Evolutionary conservation across 2,113 vertebrate genomes (phyloP).

Genomic region (Lasiurus cinereus): DNA sequence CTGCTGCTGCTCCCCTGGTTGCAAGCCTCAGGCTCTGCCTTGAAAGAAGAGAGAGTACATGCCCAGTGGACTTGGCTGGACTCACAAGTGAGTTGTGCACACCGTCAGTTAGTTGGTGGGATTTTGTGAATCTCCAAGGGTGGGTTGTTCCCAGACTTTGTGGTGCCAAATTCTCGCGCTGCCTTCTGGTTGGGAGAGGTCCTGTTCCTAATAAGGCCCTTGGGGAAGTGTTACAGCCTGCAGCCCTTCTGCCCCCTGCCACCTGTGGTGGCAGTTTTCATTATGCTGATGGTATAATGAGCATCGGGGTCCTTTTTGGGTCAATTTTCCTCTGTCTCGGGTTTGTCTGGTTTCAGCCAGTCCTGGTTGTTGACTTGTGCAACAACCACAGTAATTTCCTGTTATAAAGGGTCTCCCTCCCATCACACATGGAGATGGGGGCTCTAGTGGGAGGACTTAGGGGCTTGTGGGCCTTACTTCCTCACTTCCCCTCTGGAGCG

Average conservation of each 20-base stretch:
- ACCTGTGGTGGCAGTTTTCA: not conserved
- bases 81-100: rapidly evolving
- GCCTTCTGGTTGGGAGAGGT: not conserved
- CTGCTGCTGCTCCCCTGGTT: not conserved
- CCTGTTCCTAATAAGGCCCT: not conserved
- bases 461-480: not conserved
- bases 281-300: not conserved
- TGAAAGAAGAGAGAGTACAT: not conserved
- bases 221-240: not conserved
- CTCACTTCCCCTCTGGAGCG: not conserved
- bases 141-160: not conserved
- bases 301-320: not conserved
- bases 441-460: not conserved
- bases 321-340: not conserved
- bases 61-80: not conserved
- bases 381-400: not conserved
- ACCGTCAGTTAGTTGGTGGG: not conserved
- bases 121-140: not conserved
- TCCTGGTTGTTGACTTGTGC: not conserved
- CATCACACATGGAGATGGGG: not conserved
- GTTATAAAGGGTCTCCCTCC: not conserved
- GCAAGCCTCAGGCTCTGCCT: not conserved
- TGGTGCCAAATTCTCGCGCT: not conserved
- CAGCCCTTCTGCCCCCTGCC: not conserved
- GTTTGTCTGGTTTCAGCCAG: not conserved